Percentiles rank a stretch among this genome's conserved stretches.
These are phyloP conservation scores for Eudyptes chrysolophus DNA, from an alignment of 2,113 vertebrate genomes.

Conservation along the genomic window DNA sequence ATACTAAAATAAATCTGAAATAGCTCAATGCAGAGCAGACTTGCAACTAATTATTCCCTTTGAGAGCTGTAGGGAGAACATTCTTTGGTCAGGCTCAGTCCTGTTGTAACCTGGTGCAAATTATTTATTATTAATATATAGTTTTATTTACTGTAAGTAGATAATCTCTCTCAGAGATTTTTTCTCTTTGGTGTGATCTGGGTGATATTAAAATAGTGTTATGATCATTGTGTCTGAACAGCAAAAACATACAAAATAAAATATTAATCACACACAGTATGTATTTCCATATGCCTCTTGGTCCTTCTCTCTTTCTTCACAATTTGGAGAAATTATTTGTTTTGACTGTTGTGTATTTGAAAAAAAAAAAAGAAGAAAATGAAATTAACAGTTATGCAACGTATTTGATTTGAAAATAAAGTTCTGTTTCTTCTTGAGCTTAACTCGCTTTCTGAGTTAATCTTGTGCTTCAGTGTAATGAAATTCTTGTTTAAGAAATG, in stretches of 20 bases:
- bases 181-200: background rate
- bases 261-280: background rate
- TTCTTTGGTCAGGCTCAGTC: background rate
- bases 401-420: background rate
- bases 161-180: background rate
- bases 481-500: background rate
- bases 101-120: background rate
- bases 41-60: conserved; percentile 1
- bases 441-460: background rate
- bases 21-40: background rate
- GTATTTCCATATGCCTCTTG: background rate
- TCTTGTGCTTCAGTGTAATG: background rate
- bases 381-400: background rate
- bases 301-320: background rate
- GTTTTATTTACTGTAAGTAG: background rate
- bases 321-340: background rate
- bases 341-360: background rate
- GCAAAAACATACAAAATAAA: background rate
- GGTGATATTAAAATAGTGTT: background rate
- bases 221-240: background rate
- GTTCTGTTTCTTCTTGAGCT: background rate
- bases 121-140: background rate
- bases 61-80: background rate
- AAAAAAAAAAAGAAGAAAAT: background rate
- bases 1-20: background rate